Base-by-base conservation (phyloP, 2,888 invertebrate genomes). In the Torymus texanus region DNA sequence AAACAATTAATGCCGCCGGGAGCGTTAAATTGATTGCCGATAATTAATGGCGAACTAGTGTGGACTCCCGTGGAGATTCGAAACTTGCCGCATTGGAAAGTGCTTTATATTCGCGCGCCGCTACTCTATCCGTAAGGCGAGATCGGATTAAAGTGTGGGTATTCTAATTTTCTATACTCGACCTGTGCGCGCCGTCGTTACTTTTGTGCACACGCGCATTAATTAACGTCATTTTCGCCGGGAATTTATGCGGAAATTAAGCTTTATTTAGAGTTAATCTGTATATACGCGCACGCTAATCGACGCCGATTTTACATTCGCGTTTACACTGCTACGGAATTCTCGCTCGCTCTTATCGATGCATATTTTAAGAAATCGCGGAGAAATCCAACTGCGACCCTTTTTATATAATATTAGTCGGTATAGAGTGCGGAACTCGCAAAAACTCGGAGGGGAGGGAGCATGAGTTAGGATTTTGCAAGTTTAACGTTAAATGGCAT, bases 1-100 rank as follows among this genome's bases (percentile, higher is more conserved):
- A 75, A 66, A 75, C 74, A 75, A 75, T 75, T 75, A 75, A 75
- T 75, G 65, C 59, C 21, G 13, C 58, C 70, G 58, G 12, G n/a
- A 21, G 55, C 55, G 10, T 41, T 41, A 41, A 41, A 41, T 41
- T 41, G 41, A 41, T 41, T 41, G 61, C 59, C 53, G 72, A 72
- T 62, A 72, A 72, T 72, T 72, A 62, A 72, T 72, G 51, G 61
- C 13, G 41, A 41, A 41, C 41, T 41, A 8, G 41, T 8, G 41
- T 8, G 41, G 59, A 12, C 50, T 16, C n/a, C 16, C 18, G 16
- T 5, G 16, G 58, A 58, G 58, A 58, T 58, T 18, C 63, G 16
- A 65, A 8, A 41, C 41, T 41, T 41, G 41, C 41, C 41, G 41
- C 41, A 50, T 50, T 16, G 14, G 16, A 65, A 65, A 50, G 14